Evolutionary conservation across 2,113 vertebrate genomes (phyloP).

Genomic region (Ameiurus melas): DNA sequence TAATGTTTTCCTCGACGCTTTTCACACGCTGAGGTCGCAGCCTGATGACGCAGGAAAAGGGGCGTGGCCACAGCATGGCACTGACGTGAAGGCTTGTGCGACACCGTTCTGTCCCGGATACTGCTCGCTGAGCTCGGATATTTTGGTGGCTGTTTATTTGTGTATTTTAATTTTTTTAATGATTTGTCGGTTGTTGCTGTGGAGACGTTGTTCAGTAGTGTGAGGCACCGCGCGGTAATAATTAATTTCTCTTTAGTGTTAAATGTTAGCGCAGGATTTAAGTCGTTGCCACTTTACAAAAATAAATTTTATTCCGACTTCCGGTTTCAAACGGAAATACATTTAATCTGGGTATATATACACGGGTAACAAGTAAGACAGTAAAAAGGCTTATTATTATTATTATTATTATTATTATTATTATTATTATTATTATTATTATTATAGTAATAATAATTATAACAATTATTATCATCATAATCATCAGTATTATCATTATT

Average conservation of each 20-base stretch:
- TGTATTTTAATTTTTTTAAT: background rate
- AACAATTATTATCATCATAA: no score
- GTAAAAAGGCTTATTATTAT: background rate
- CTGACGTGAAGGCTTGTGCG: background rate
- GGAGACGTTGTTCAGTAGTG: no score
- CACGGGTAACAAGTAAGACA: background rate
- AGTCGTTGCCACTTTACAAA: background rate
- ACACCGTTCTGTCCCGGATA: no score
- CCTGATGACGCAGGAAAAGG: background rate
- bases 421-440: background rate
- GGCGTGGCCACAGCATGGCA: background rate
- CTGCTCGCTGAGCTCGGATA: background rate
- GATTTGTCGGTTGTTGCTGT: background rate
- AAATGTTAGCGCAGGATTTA: no score
- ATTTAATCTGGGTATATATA: background rate
- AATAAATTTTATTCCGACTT: background rate
- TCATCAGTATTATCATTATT: no score
- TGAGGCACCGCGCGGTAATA: background rate
- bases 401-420: background rate
- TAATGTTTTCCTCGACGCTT: background rate
- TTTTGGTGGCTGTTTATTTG: background rate
- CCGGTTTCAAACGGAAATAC: constrained; percentile 3
- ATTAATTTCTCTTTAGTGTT: background rate
- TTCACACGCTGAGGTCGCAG: background rate
- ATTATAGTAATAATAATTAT: no score